A percentile compares a stretch with the other conserved stretches of the same genome.
Conservation (phyloP, 2,888 invertebrate species). For the Dryocosmus kuriphilus region DNA sequence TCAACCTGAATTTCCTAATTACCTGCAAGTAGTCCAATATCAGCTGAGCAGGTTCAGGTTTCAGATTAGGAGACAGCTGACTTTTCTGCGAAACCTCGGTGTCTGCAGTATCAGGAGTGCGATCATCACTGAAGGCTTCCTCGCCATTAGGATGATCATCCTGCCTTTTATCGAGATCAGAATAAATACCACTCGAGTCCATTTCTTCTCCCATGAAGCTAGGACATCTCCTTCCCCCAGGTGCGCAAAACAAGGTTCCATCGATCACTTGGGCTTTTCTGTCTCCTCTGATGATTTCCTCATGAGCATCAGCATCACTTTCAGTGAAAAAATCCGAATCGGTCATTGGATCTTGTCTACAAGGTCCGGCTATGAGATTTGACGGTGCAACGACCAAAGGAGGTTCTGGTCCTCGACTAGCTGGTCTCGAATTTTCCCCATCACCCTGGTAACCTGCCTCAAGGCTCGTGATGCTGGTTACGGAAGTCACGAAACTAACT, state of each 20-base stretch:
- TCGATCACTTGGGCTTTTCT: constrained; percentile 91
- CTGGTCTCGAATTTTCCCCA: constrained; percentile 92
- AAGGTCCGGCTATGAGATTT: constrained; percentile 67
- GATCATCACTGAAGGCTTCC: constrained; percentile 78
- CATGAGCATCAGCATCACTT: constrained; percentile 92
- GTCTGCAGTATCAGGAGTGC: constrained; percentile 83
- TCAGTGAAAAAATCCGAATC: constrained; percentile 95
- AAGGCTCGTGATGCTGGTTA: constrained; percentile 93
- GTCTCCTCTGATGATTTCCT: constrained; percentile 84
- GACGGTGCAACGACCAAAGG: constrained; percentile 79
- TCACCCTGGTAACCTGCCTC: constrained; percentile 97
- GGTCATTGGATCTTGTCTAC: constrained; percentile 91
- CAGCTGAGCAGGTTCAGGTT: constrained; percentile 71
- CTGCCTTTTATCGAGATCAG: constrained; percentile 89
- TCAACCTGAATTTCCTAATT: neutral
- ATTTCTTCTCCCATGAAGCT: constrained; percentile 85
- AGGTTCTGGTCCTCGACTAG: constrained; percentile 89
- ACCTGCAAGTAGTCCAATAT: constrained; percentile 47
- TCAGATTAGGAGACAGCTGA: constrained; percentile 72
- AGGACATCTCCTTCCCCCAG: constrained; percentile 72
- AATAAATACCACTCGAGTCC: constrained; percentile 94
- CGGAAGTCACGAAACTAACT: constrained; percentile 88
- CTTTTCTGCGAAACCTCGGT: constrained; percentile 80
- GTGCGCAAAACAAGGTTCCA: constrained; percentile 89
- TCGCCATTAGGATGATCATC: constrained; percentile 80